Evolutionary conservation across 2,113 vertebrate species (phyloP), one percentile per base, ranked within the genome.

Genomic region (Megaptera novaeangliae): DNA sequence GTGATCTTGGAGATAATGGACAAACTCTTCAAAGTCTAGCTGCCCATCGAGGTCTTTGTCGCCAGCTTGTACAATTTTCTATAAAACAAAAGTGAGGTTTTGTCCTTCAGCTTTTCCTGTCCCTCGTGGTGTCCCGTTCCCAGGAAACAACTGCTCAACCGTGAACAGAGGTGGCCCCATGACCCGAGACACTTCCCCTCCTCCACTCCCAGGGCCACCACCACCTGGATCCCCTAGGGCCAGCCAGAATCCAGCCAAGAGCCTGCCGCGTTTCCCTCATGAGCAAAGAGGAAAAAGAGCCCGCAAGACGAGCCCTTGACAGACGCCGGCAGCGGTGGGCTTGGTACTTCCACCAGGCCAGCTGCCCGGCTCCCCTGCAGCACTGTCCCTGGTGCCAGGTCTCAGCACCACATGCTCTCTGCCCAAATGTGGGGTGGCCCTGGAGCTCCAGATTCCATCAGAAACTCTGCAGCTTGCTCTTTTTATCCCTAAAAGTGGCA

Each of bases 11-110:
- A 99, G 99, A 96, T 99, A 99, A 97, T 99, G 99, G 81, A 99
- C 99, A 94, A 99, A 99, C 96, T 99, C 99, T 95, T 99, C 99
- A 94, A 99, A 99, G 98, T 99, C 99, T 93, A 99, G 98, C 97
- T 99, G 99, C 71, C 99, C 99, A 55, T 99, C 99, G 63, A 99
- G 98, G 98, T 99, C 99, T 97, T 99, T 99, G 97, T 99, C 99
- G 71, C 99, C 99, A 6, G 99, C 99, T 98, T 99, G 99, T 52
- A 99, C 99, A 44, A 99, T 99, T 99, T 99, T 99, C 99, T 99
- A 98, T 4, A 82, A 91, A 80, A 77, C 64, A 88, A 44, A 93
- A 96, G 94, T 31, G 18, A 87, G 44, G 23, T 23, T 98, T 59
- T 59, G 15, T 82, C 90, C 57, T 59, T 91, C 41, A 57, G 55